These are phyloP conservation scores for Dioctria linearis DNA, from an alignment of 2,888 invertebrate species.

Conservation along the genomic window DNA sequence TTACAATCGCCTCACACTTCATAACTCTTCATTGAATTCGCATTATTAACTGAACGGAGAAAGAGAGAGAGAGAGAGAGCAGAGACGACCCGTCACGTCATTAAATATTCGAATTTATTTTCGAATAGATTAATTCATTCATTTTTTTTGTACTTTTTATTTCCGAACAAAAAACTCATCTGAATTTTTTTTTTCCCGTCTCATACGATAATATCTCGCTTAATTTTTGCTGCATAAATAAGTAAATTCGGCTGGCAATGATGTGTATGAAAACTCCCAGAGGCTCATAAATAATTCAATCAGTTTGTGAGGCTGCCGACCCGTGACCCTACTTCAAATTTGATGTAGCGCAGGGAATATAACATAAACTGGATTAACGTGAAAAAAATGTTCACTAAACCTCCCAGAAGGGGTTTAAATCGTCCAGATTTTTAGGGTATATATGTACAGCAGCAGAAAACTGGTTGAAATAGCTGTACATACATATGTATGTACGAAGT, in stretches of 20 bases:
- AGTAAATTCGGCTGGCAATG: constrained; percentile 21
- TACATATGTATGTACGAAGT: too few relatives aligned
- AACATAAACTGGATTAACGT: background rate
- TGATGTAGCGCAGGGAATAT: background rate
- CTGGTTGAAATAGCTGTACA: too few relatives aligned
- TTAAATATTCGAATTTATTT: constrained; percentile 30
- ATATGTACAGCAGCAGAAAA: background rate
- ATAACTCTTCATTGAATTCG: constrained; percentile 1
- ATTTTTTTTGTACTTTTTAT: background rate
- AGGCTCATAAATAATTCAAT: constrained; percentile 49
- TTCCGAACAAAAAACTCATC: constrained; percentile 24
- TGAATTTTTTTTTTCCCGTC: constrained; percentile 23
- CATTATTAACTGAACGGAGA: constrained; percentile 10
- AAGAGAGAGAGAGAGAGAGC: too few relatives aligned
- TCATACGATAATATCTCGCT: constrained; percentile 35
- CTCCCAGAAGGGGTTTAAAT: constrained; percentile 25
- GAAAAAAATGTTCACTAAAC: background rate
- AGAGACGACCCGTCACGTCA: too few relatives aligned
- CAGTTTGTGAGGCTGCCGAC: constrained; percentile 13
- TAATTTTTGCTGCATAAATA: constrained; percentile 43
- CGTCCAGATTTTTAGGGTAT: background rate
- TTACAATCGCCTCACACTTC: background rate
- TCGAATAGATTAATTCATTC: constrained; percentile 32
- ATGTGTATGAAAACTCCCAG: constrained; percentile 17
- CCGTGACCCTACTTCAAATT: background rate